Evolutionary conservation across 2,888 invertebrate species (phyloP).

Genomic region (Tipula vernalis): DNA sequence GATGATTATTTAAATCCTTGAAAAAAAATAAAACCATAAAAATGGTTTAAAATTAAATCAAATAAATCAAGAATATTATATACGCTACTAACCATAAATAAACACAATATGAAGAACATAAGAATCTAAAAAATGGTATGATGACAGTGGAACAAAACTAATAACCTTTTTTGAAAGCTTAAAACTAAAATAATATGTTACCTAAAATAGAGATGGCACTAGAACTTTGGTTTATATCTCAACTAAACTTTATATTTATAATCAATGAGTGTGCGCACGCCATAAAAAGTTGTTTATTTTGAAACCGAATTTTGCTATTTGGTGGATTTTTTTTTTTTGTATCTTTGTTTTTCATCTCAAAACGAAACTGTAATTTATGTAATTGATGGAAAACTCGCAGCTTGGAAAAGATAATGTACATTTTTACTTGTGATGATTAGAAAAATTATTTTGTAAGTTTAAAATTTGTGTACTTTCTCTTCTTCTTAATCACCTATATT

Average conservation of each 20-base stretch:
- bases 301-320: neutral
- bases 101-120: neutral
- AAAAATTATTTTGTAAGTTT: neutral
- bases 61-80: neutral
- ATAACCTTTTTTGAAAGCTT: neutral
- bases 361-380: neutral
- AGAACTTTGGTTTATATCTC: neutral
- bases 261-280: neutral
- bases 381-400: neutral
- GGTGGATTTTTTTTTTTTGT: neutral
- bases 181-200: neutral
- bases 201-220: neutral
- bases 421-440: neutral
- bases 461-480: neutral
- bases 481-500: neutral
- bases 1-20: neutral
- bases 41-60: neutral
- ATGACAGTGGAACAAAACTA: neutral
- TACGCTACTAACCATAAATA: neutral
- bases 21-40: neutral
- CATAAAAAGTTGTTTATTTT: neutral
- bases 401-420: neutral
- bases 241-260: neutral
- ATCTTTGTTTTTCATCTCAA: neutral
- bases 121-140: neutral